These are phyloP conservation scores for Holacanthella duospinosa DNA, from an alignment of 2,888 invertebrate species.

Conservation along the genomic window DNA sequence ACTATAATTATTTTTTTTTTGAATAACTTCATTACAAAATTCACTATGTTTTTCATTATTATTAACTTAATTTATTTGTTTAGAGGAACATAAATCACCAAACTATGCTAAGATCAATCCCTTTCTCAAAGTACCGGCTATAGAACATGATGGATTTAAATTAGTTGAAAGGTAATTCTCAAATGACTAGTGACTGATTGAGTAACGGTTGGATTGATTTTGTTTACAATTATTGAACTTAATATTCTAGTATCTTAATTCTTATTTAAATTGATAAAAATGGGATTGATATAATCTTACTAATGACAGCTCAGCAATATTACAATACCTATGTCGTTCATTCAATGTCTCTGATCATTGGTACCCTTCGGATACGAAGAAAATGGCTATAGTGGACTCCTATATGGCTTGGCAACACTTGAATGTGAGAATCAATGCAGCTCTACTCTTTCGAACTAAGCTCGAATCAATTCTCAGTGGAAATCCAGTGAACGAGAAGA, in stretches of 20 bases:
- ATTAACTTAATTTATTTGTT: too few relatives aligned
- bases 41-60: too few relatives aligned
- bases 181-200: too few relatives aligned
- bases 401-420: slow-evolving; percentile 45
- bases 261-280: too few relatives aligned
- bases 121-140: slow-evolving; percentile 43
- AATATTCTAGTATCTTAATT: too few relatives aligned
- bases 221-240: too few relatives aligned
- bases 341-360: slow-evolving; percentile 41
- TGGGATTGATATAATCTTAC: too few relatives aligned
- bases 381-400: slow-evolving; percentile 42
- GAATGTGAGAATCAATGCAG: slow-evolving; percentile 41
- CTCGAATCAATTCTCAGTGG: not conserved
- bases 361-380: slow-evolving; percentile 42
- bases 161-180: slow-evolving; percentile 43
- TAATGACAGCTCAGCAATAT: slow-evolving; percentile 42
- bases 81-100: slow-evolving; percentile 39
- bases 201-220: too few relatives aligned
- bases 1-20: too few relatives aligned
- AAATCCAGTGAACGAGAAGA: not conserved
- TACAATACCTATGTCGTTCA: slow-evolving; percentile 41
- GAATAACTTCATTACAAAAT: too few relatives aligned
- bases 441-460: slow-evolving; percentile 40
- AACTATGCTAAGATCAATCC: slow-evolving; percentile 43
- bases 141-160: slow-evolving; percentile 44